Percentiles rank a stretch among this genome's conserved stretches.
These are phyloP conservation scores for Diabrotica balteata DNA, from an alignment of 2,888 invertebrate species.

Conservation along the genomic window DNA sequence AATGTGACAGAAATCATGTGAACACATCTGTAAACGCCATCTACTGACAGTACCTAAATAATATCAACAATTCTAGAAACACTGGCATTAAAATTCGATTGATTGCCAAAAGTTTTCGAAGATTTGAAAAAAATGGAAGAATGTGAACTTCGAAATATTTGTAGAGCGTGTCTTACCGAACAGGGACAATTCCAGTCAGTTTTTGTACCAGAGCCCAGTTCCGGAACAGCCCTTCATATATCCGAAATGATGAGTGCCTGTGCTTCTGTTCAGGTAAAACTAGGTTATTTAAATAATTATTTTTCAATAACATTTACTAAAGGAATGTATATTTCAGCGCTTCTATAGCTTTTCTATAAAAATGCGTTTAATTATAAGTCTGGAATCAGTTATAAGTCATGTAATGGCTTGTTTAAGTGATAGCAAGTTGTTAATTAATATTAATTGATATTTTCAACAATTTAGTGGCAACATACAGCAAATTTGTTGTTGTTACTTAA, in stretches of 20 bases:
- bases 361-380: too few species aligned
- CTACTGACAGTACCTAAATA: conserved; percentile 4
- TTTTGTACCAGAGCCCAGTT: conserved; percentile 52
- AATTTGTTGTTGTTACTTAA: too few species aligned
- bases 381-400: neutral
- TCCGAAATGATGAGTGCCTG: conserved; percentile 59
- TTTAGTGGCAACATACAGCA: too few species aligned
- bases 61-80: conserved; percentile 32
- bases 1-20: too few species aligned
- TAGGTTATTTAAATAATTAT: conserved; percentile 23
- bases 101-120: conserved; percentile 53
- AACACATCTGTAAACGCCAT: neutral
- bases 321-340: too few species aligned
- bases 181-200: conserved; percentile 56
- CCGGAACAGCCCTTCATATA: conserved; percentile 52
- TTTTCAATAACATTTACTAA: neutral
- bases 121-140: conserved; percentile 47
- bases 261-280: conserved; percentile 56
- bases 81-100: conserved; percentile 44
- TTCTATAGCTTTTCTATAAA: too few species aligned
- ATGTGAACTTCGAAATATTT: conserved; percentile 48
- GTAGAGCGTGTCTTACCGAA: conserved; percentile 57
- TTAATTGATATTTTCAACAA: too few species aligned
- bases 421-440: too few species aligned
- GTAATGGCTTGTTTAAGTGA: neutral